Percentiles rank a stretch among this genome's conserved stretches.
phyloP scores from a whole-genome alignment of 1,140 invertebrate genomes.

The Neodiprion pinetum region DNA sequence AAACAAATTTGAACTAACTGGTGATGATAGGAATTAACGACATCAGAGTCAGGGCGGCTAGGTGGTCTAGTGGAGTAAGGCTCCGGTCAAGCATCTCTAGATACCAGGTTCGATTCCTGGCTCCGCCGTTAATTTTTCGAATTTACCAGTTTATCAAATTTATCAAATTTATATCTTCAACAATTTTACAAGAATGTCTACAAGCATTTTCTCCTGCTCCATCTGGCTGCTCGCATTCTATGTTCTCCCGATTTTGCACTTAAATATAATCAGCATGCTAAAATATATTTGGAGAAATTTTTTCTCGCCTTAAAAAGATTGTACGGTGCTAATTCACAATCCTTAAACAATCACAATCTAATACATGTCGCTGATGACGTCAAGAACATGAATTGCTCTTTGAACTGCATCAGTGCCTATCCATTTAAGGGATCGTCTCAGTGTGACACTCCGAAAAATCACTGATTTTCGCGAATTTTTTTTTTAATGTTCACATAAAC shows the following conservation, averaged over 20 bases:
- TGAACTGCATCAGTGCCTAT: constrained; percentile 3
- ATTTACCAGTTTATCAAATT: no score
- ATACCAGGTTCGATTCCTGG: no score
- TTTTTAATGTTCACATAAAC: no score
- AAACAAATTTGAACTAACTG: no score
- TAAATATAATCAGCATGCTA: constrained; percentile 12
- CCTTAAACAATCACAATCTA: constrained; percentile 9
- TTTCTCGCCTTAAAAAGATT: neutral
- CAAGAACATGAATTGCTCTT: constrained; percentile 2
- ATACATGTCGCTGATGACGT: constrained; percentile 13
- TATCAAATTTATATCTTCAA: neutral
- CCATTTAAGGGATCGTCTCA: no score
- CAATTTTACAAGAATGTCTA: constrained; percentile 9
- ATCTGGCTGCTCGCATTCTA: constrained; percentile 15
- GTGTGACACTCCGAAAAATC: no score
- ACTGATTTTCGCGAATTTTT: no score
- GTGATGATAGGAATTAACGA: no score
- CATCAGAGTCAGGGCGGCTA: no score
- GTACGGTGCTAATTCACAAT: neutral
- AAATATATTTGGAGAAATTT: neutral
- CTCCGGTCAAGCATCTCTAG: no score
- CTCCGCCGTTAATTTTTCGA: no score
- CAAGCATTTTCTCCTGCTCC: constrained; percentile 22
- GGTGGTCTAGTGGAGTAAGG: no score
- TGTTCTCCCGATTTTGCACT: neutral